These are phyloP conservation scores for Acanthornis magna DNA, from an alignment of 2,797 vertebrate species.

Conservation along the genomic window DNA sequence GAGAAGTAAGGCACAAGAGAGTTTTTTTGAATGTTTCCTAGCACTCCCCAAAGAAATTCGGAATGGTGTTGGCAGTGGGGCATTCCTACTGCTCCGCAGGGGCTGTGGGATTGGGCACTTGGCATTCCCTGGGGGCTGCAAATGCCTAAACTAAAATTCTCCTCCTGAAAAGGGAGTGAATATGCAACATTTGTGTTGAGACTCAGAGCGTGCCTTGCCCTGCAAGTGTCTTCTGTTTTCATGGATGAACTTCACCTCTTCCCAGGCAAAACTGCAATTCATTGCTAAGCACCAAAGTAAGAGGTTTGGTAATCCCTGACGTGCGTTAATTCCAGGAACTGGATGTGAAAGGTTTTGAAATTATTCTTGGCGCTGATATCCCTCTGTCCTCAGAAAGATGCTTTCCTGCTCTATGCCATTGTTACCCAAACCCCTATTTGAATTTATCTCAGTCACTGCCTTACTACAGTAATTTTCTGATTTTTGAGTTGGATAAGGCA, in stretches of 20 bases:
- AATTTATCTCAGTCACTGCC: background rate
- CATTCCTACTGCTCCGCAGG: background rate
- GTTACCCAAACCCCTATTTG: background rate
- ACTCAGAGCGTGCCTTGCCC: background rate
- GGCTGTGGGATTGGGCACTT: background rate
- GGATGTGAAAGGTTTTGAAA: background rate
- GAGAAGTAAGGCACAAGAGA: background rate
- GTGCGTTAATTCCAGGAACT: background rate
- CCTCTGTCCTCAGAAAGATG: background rate
- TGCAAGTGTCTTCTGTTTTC: background rate
- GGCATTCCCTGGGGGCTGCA: background rate
- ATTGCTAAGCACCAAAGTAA: too few relatives aligned
- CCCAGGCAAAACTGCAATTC: background rate
- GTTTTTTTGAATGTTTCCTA: background rate
- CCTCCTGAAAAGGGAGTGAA: background rate
- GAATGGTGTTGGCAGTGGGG: background rate
- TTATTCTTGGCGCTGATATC: background rate
- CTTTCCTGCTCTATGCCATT: background rate
- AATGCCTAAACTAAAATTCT: background rate
- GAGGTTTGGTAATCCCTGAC: background rate
- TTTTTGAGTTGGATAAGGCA: background rate
- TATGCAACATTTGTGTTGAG: accelerated
- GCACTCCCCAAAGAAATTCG: background rate
- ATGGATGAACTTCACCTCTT: background rate
- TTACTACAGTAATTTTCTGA: background rate